These are phyloP conservation scores for Rachycentron canadum DNA, from an alignment of 2,797 vertebrate species.

Conservation along the genomic window DNA sequence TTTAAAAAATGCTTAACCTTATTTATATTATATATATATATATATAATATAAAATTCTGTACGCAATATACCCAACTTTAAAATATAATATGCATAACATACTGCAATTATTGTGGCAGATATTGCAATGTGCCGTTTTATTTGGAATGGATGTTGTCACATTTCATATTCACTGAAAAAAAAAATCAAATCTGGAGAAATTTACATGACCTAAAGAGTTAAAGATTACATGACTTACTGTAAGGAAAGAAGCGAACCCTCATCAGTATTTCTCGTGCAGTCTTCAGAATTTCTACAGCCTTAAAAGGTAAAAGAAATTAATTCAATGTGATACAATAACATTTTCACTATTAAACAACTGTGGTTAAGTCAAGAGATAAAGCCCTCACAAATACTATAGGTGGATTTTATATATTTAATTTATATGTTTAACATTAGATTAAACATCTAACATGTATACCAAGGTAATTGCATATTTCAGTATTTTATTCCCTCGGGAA, in stretches of 20 bases:
- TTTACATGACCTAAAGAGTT: not conserved
- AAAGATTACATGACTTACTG: conserved; percentile 86
- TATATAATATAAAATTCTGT: not conserved
- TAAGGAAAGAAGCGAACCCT: conserved; percentile 97
- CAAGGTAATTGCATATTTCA: not conserved
- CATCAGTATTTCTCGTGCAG: conserved; percentile 96
- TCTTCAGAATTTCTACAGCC: conserved; percentile 99
- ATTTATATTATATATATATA: too few species aligned
- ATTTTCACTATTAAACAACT: not conserved
- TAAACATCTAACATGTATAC: too few species aligned
- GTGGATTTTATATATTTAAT: not conserved
- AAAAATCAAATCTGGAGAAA: not conserved
- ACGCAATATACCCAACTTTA: too few species aligned
- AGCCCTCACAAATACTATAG: too few species aligned
- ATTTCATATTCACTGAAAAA: too few species aligned
- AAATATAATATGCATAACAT: too few species aligned
- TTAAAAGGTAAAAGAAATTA: conserved; percentile 59
- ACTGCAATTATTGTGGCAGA: too few species aligned
- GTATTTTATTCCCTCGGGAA: too few species aligned
- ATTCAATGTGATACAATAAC: not conserved
- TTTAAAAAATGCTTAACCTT: too few species aligned
- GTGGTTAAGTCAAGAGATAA: too few species aligned
- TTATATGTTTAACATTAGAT: not conserved
- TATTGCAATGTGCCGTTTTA: too few species aligned
- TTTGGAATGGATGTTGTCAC: too few species aligned